Conservation (phyloP, 2,888 invertebrate species). For the Dione juno region DNA sequence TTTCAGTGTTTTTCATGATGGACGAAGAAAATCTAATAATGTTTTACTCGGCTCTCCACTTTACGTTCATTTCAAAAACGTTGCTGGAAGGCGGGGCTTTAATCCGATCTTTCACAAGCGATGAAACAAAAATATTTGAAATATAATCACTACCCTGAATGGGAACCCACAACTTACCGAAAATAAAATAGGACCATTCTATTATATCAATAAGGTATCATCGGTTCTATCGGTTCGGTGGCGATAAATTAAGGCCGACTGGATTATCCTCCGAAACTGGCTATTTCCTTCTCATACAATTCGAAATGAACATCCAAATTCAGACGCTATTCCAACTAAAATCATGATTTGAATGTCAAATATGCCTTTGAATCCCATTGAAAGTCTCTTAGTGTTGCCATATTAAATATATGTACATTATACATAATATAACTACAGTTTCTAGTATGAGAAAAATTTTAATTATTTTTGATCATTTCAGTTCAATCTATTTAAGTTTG, state of each 20-base stretch:
- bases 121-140: too few species aligned
- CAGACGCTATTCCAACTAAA: not conserved
- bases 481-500: too few species aligned
- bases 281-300: constrained; percentile 11
- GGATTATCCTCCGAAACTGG: constrained; percentile 8
- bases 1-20: too few species aligned
- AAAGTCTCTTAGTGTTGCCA: not conserved
- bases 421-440: too few species aligned
- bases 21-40: too few species aligned
- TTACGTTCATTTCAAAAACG: too few species aligned
- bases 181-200: not conserved
- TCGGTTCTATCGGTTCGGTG: not conserved
- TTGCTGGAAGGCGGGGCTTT: too few species aligned
- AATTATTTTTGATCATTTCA: too few species aligned
- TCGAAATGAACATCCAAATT: constrained; percentile 12
- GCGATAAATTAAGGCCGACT: constrained; percentile 9
- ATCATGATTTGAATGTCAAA: not conserved
- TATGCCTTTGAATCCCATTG: not conserved
- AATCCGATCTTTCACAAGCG: too few species aligned
- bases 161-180: not conserved
- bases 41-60: too few species aligned
- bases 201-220: constrained; percentile 8
- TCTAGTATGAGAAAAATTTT: too few species aligned
- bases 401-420: not conserved
- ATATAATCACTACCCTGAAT: not conserved